Evolutionary conservation across 2,113 vertebrate species (phyloP).

Genomic region (Haliaeetus leucogaster): DNA sequence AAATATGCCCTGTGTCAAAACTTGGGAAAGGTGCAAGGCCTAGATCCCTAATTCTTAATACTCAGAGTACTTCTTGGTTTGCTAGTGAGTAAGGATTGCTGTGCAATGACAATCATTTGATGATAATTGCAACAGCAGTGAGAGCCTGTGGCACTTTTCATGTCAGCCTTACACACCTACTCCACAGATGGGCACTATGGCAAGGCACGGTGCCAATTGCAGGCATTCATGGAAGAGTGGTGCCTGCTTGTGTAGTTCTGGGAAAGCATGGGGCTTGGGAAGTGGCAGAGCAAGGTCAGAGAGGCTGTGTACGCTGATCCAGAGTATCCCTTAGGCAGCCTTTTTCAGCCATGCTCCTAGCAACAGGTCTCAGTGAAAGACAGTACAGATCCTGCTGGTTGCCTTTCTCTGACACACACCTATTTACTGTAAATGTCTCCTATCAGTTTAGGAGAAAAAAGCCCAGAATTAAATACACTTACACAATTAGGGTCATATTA

Average conservation of each 20-base stretch:
- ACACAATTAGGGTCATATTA: neutral
- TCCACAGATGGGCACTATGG: rapidly evolving
- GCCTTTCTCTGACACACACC: neutral
- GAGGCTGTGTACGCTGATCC: neutral
- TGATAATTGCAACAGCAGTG: neutral
- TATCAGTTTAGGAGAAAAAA: neutral
- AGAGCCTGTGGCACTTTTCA: neutral
- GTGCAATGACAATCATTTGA: neutral
- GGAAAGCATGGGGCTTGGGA: neutral
- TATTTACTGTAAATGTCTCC: neutral
- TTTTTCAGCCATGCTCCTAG: neutral
- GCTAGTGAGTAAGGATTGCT: neutral
- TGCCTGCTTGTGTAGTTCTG: neutral
- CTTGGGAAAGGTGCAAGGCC: neutral
- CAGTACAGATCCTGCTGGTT: neutral
- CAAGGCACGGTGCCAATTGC: neutral
- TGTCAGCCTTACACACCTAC: neutral
- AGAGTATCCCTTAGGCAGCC: neutral
- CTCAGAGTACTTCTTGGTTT: neutral
- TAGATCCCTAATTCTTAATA: neutral
- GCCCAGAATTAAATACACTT: neutral
- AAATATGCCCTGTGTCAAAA: neutral
- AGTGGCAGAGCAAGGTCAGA: neutral
- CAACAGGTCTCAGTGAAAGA: neutral
- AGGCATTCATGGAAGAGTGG: neutral